phyloP scores from a whole-genome alignment of 2,113 vertebrate species.

The Colaptes auratus region DNA sequence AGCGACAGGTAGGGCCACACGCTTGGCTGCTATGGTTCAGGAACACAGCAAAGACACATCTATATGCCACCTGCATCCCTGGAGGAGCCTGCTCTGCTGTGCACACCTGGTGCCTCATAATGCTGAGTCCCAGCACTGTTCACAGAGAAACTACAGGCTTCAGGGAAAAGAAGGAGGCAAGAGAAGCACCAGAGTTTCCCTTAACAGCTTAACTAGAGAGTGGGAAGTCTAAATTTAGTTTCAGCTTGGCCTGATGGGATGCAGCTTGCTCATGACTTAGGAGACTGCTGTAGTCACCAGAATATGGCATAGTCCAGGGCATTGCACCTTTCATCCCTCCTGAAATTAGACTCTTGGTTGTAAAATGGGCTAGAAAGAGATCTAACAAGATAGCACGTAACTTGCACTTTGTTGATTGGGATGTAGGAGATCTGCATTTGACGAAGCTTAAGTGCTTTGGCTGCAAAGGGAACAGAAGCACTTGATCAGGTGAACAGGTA shows the following conservation, averaged over 20 bases:
- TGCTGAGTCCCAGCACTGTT: background rate
- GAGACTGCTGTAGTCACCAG: background rate
- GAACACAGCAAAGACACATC: background rate
- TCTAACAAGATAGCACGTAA: background rate
- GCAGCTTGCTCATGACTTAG: background rate
- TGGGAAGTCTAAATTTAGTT: background rate
- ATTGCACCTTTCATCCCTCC: background rate
- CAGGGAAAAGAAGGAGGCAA: background rate
- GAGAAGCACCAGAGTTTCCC: background rate
- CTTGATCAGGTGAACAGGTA: background rate
- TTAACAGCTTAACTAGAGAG: background rate
- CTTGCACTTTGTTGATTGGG: background rate
- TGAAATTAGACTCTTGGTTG: background rate
- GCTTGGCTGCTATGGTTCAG: background rate
- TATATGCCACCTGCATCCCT: background rate
- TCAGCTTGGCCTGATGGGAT: background rate
- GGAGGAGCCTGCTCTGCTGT: background rate
- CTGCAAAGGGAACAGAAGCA: background rate
- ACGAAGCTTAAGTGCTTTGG: background rate
- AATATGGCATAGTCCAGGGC: background rate
- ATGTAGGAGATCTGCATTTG: background rate
- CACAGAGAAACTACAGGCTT: background rate
- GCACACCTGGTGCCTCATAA: accelerated
- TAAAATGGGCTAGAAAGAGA: background rate
- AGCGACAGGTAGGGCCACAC: background rate